Base-by-base conservation (phyloP, 2,113 vertebrate species). In the Megaceryle torquata region DNA sequence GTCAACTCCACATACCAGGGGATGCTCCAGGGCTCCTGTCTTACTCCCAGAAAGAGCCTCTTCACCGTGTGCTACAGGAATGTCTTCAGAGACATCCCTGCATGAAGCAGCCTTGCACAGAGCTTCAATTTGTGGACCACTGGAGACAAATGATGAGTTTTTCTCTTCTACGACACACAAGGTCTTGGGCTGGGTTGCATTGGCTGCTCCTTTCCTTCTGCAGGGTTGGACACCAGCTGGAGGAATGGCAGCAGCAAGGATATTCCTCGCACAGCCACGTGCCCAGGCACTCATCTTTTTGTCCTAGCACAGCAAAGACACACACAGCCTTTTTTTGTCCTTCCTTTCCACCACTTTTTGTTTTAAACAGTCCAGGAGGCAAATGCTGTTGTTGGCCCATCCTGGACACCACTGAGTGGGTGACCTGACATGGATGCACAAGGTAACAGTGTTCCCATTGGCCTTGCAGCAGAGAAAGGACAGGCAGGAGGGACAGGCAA, bases 261-360 rank as follows among this genome's bases (percentile, higher is more conserved):
- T 2, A 1, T 28, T n/a, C 44, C 43, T 21, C 4, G 1, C 43
- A 28, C 65, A 37, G 43, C 25, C 61, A 16, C 1, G 1, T 44
- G 53, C 65, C 39, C 4, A 4, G 26, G 28, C 60, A 53, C 39
- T 78, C 51, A 15, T 69, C 68, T 33, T 35, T 15, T 46, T 59
- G 21, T 50, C 65, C 13, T 51, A 41, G 68, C 19, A 12, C 35
- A 20, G 68, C 19, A 12, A 29, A 20, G 44, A 11, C 37, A 61
- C 56, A 37, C 14, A 1, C 33, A 33, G 48, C 9, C 26, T 70
- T 44, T 25, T 29, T 16, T 69, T 41, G 41, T 39, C 56, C n/a
- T 48, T 61, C 46, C 37, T 21, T 82, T 29, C 29, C 18, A 13
- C 15, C 6, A 16, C 3, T 8, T 46, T 46, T 29, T 33, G 25